Conservation (phyloP, 2,113 vertebrate genomes). For the Sitta europaea region DNA sequence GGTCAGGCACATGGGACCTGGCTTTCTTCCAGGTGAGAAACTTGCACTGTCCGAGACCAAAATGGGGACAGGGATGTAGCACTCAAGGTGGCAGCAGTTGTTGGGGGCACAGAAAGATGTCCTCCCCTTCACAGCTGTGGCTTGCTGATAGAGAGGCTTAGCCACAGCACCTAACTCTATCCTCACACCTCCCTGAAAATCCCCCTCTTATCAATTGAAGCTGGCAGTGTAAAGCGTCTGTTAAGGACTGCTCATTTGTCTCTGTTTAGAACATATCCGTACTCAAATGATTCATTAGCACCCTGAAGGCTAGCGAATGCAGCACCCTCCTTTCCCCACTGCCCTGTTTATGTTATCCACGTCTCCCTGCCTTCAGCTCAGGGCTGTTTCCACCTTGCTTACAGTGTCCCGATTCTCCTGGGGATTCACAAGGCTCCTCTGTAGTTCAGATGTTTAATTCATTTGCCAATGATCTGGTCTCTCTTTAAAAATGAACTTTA, state of each 20-base stretch:
- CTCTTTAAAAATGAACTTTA: neutral
- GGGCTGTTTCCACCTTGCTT: constrained; percentile 7
- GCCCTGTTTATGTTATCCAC: constrained; percentile 3
- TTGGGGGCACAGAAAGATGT: neutral
- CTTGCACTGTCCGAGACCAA: accelerated
- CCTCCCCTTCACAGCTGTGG: neutral
- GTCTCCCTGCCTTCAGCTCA: neutral
- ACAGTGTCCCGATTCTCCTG: neutral
- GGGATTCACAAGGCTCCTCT: neutral
- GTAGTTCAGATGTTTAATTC: constrained; percentile 17
- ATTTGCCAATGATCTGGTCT: constrained; percentile 1
- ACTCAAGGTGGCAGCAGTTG: accelerated
- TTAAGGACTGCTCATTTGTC: constrained; percentile 33
- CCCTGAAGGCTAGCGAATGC: neutral
- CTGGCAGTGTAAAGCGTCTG: neutral
- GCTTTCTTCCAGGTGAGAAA: neutral
- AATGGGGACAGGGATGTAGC: accelerated
- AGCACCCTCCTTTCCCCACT: neutral
- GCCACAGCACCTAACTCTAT: neutral
- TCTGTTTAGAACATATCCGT: neutral
- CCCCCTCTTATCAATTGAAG: neutral
- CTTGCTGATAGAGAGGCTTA: neutral
- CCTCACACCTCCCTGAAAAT: neutral
- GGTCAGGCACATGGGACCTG: neutral
- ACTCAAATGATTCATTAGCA: constrained; percentile 16